Conservation (phyloP, 1,140 invertebrate species). For the Macrocentrus cingulum region DNA sequence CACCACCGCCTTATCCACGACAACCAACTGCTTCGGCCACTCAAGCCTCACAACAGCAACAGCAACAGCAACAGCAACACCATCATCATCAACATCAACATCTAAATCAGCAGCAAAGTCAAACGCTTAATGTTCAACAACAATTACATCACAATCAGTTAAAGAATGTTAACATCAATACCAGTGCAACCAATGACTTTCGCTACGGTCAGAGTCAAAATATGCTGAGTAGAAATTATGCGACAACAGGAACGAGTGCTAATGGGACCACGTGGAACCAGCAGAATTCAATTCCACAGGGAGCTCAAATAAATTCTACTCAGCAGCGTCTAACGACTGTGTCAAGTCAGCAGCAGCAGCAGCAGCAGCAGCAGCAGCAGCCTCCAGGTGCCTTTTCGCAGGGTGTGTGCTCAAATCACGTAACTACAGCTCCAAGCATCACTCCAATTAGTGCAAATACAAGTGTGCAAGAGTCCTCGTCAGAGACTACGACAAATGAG, state of each 20-base stretch:
- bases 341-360: constrained; percentile 42
- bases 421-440: background rate
- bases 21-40: constrained; percentile 25
- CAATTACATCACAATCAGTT: constrained; percentile 56
- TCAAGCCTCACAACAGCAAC: constrained; percentile 35
- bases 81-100: constrained; percentile 46
- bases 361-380: constrained; percentile 6
- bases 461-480: constrained; percentile 24
- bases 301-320: constrained; percentile 37
- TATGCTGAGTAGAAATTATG: constrained; percentile 55
- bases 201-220: constrained; percentile 58
- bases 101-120: constrained; percentile 42
- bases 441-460: constrained; percentile 12
- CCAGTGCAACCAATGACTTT: constrained; percentile 53
- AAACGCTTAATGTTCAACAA: constrained; percentile 52
- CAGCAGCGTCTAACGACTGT: constrained; percentile 25
- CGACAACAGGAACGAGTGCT: constrained; percentile 9
- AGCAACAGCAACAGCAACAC: constrained; percentile 43
- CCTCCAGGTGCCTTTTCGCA: constrained; percentile 43
- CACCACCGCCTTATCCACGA: constrained; percentile 53
- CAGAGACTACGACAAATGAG: constrained; percentile 29
- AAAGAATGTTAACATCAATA: constrained; percentile 52
- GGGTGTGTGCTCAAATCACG: constrained; percentile 10
- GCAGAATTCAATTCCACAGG: constrained; percentile 36
- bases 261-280: constrained; percentile 20